A percentile compares a stretch with the other conserved stretches of the same genome.
phyloP scores from a whole-genome alignment of 2,113 vertebrate species.

The Lepisosteus oculatus region DNA sequence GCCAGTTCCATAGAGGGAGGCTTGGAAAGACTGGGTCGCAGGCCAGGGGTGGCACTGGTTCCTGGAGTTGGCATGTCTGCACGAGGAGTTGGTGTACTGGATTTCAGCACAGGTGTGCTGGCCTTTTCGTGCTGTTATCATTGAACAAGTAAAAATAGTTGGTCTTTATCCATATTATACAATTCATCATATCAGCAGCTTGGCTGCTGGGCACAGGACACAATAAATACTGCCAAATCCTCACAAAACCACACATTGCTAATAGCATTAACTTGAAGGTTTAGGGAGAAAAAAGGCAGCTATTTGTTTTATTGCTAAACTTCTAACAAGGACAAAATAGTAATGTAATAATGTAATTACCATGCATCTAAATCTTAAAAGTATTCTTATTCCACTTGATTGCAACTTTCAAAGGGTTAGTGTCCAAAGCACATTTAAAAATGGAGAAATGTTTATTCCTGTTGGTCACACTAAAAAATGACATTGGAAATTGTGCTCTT shows the following conservation, averaged over 20 bases:
- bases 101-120: constrained; percentile 88
- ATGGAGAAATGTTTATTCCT: too few species aligned
- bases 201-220: constrained; percentile 59
- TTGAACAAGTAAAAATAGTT: constrained; percentile 74
- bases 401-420: constrained; percentile 21
- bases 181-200: constrained; percentile 74
- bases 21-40: constrained; percentile 84
- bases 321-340: too few species aligned
- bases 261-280: constrained; percentile 56
- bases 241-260: constrained; percentile 66
- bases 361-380: too few species aligned
- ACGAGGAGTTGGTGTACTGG: constrained; percentile 89
- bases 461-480: too few species aligned
- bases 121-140: constrained; percentile 89
- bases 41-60: constrained; percentile 83
- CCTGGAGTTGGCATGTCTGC: constrained; percentile 86
- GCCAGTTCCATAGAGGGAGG: constrained; percentile 88
- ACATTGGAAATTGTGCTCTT: too few species aligned
- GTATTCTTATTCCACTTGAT: too few species aligned
- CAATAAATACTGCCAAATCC: constrained; percentile 57
- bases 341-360: too few species aligned
- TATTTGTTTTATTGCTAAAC: too few species aligned
- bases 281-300: constrained; percentile 44
- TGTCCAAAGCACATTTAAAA: too few species aligned
- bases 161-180: constrained; percentile 73